Percentiles rank a stretch among this genome's conserved stretches.
These are phyloP conservation scores for Hypothenemus hampei DNA, from an alignment of 1,140 invertebrate species.

Conservation along the genomic window DNA sequence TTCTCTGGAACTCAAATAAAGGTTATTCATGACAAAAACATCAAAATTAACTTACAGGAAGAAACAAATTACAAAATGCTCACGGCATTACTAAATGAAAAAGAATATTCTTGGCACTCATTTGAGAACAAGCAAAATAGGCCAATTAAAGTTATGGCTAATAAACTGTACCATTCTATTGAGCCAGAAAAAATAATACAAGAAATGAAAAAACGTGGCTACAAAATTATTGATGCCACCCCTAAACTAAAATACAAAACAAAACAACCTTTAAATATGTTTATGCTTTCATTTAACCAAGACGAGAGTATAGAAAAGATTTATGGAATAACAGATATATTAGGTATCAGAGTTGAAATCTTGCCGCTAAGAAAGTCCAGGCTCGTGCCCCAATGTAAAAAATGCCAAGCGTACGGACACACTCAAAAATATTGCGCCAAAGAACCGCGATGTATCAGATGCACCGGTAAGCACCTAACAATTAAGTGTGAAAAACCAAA, in stretches of 20 bases:
- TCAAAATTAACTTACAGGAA: slow-evolving; percentile 19
- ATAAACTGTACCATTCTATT: slow-evolving; percentile 11
- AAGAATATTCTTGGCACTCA: slow-evolving; percentile 16
- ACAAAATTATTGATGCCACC: slow-evolving; percentile 14
- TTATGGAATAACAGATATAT: slow-evolving; percentile 5
- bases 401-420: slow-evolving; percentile 6
- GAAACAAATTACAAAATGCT: slow-evolving; percentile 5
- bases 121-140: slow-evolving; percentile 26
- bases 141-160: slow-evolving; percentile 16
- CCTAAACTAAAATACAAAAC: slow-evolving; percentile 16
- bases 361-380: slow-evolving; percentile 21
- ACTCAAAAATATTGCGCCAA: background rate
- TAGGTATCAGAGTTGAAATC: slow-evolving; percentile 20
- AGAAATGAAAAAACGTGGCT: slow-evolving; percentile 19
- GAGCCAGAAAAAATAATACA: slow-evolving; percentile 7
- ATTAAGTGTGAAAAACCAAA: slow-evolving; percentile 41
- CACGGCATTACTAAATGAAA: slow-evolving; percentile 5
- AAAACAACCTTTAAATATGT: slow-evolving; percentile 16
- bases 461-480: slow-evolving; percentile 29
- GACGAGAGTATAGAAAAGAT: slow-evolving; percentile 38
- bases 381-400: slow-evolving; percentile 21
- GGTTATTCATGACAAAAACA: slow-evolving; percentile 11
- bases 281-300: too few species aligned
- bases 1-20: background rate
- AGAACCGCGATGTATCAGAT: background rate